Percentiles rank a stretch among this genome's conserved stretches.
Conservation (phyloP, 2,888 invertebrate genomes). For the Trissolcus brochymenae region DNA sequence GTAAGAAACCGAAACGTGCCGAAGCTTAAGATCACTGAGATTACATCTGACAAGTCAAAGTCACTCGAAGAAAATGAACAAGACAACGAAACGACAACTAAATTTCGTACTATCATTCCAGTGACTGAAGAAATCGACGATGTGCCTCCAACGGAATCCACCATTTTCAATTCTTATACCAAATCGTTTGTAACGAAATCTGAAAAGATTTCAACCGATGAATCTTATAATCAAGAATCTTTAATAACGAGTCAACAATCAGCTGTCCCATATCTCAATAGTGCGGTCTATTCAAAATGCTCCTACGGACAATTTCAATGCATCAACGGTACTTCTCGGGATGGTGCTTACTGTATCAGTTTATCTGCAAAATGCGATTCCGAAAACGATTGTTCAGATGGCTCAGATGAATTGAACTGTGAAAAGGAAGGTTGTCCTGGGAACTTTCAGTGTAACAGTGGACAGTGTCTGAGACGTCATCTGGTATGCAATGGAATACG, state of each 20-base stretch:
- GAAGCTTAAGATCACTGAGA: conserved; percentile 42
- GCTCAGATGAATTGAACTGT: conserved; percentile 81
- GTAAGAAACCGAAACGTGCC: neutral
- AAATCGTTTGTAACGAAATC: conserved; percentile 35
- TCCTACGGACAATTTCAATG: conserved; percentile 80
- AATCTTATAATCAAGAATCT: neutral
- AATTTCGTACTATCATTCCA: conserved; percentile 68
- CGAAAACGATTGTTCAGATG: conserved; percentile 80
- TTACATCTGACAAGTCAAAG: conserved; percentile 23
- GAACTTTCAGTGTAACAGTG: conserved; percentile 80
- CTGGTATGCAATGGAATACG: conserved; percentile 81
- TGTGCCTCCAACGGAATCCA: conserved; percentile 48
- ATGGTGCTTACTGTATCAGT: conserved; percentile 79
- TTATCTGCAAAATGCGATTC: conserved; percentile 79
- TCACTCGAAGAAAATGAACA: conserved; percentile 16
- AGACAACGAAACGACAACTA: conserved; percentile 36
- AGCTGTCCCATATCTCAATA: conserved; percentile 12
- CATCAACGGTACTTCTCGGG: conserved; percentile 79
- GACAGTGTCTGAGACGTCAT: conserved; percentile 80
- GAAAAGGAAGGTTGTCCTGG: conserved; percentile 79
- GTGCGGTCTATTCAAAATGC: conserved; percentile 77
- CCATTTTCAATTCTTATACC: conserved; percentile 39
- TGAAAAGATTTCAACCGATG: conserved; percentile 11
- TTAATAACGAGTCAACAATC: neutral
- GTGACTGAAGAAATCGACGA: conserved; percentile 70